A percentile compares a stretch with the other conserved stretches of the same genome.
Conservation (phyloP, 1,140 invertebrate genomes). For the Macrobrachium rosenbergii region DNA sequence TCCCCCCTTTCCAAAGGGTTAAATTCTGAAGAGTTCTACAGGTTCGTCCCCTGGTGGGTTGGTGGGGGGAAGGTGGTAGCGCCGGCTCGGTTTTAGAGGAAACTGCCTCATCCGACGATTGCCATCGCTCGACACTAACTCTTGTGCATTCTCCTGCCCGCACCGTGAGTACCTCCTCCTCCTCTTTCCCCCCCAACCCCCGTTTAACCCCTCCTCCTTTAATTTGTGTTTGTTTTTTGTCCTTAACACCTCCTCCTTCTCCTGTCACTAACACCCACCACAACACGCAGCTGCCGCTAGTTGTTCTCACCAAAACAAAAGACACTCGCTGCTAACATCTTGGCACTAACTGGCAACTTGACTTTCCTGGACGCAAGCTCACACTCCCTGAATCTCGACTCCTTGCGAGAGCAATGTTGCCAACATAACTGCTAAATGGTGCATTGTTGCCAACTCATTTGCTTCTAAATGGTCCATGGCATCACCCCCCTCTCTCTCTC, state of each 20-base stretch:
- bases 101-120: constrained; percentile 47
- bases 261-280: background rate
- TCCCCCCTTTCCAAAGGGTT: background rate
- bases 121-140: constrained; percentile 48
- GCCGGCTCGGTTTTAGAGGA: constrained; percentile 37
- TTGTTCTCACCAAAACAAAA: too few species aligned
- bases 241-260: background rate
- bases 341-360: too few species aligned
- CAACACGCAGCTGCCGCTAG: too few species aligned
- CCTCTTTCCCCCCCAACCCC: too few species aligned
- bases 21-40: background rate
- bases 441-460: too few species aligned
- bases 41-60: constrained; percentile 53
- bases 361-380: background rate
- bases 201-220: background rate
- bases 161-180: constrained; percentile 42
- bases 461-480: too few species aligned
- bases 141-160: constrained; percentile 53
- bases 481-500: background rate
- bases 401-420: too few species aligned
- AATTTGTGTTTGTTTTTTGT: background rate
- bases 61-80: constrained; percentile 35
- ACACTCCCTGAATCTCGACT: background rate
- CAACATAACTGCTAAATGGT: too few species aligned
- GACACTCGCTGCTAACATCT: too few species aligned